Evolutionary conservation across 1,140 invertebrate genomes (phyloP).

Genomic region (Pentalonia nigronervosa): DNA sequence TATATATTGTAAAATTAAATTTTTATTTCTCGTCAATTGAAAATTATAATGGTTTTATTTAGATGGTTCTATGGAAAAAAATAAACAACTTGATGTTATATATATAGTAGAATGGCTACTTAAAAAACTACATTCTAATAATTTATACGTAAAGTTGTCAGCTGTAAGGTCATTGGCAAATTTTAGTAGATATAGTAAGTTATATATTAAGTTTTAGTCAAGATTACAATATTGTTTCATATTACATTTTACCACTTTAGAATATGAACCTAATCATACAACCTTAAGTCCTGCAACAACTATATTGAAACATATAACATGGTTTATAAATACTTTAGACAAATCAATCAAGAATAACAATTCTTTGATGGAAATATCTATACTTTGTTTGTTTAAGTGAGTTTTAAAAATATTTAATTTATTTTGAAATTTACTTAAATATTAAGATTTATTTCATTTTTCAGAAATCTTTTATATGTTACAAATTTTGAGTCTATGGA

Average conservation of each 20-base stretch:
- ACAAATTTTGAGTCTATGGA: constrained; percentile 30
- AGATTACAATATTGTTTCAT: neutral
- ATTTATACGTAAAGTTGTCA: constrained; percentile 36
- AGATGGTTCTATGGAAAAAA: constrained; percentile 1
- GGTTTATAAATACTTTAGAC: constrained; percentile 39
- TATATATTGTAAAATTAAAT: neutral
- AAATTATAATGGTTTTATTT: neutral
- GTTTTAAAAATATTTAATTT: neutral
- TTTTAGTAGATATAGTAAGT: constrained; percentile 47
- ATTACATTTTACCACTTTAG: neutral
- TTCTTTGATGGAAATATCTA: constrained; percentile 31
- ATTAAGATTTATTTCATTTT: neutral
- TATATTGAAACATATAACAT: constrained; percentile 18
- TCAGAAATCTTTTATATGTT: constrained; percentile 38
- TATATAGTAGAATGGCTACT: constrained; percentile 54
- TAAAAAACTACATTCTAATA: constrained; percentile 42
- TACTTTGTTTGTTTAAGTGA: constrained; percentile 49
- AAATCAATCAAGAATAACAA: constrained; percentile 7
- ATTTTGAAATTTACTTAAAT: neutral
- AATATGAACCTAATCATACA: constrained; percentile 19
- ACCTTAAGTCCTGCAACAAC: neutral
- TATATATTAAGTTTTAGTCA: neutral
- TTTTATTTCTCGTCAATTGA: neutral
- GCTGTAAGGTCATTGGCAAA: constrained; percentile 33
- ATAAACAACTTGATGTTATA: neutral